Conservation (phyloP, 1,140 invertebrate species). For the Lamellibrachia luymesi region DNA sequence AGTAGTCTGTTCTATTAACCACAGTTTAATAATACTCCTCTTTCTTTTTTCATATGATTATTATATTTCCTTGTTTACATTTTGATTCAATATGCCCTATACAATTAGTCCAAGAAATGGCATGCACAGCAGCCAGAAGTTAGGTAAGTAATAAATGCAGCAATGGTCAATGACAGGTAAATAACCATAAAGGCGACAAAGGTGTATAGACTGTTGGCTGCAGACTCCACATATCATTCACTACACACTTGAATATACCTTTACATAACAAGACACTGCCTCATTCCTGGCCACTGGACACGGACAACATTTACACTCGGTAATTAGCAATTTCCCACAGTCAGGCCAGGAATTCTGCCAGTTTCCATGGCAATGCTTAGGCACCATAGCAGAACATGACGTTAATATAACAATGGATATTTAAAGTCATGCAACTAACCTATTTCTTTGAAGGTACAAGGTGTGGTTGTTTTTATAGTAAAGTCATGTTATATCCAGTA, state of each 20-base stretch:
- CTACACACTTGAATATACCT: neutral
- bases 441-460: neutral
- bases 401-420: neutral
- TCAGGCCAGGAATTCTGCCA: neutral
- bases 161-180: too few relatives aligned
- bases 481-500: neutral
- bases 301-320: neutral
- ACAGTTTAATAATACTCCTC: neutral
- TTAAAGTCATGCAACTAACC: neutral
- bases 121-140: neutral
- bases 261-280: neutral
- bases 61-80: neutral
- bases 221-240: neutral
- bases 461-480: neutral
- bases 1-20: neutral
- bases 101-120: neutral
- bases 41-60: neutral
- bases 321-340: neutral
- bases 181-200: too few relatives aligned
- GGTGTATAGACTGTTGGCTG: too few relatives aligned
- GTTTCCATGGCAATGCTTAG: conserved; percentile 2
- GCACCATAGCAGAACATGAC: neutral
- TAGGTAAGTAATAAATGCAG: too few relatives aligned
- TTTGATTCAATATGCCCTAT: neutral
- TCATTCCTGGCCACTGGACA: neutral